These are phyloP conservation scores for Lampropteryx suffumata DNA, from an alignment of 2,888 invertebrate genomes.

Conservation along the genomic window DNA sequence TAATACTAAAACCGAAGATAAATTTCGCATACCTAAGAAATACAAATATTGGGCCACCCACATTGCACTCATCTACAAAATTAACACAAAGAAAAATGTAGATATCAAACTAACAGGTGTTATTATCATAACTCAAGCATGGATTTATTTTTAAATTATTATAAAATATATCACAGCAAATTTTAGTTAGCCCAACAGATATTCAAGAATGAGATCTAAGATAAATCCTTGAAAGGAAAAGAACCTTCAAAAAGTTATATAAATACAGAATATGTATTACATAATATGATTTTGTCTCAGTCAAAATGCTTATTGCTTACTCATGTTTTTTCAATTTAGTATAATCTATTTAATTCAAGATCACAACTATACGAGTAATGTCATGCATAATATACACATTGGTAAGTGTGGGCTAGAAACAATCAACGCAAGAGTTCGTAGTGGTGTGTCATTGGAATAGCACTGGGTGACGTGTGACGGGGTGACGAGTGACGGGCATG, in stretches of 20 bases:
- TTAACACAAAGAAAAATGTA: slow-evolving; percentile 53
- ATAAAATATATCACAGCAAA: slow-evolving; percentile 81
- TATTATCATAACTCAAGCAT: slow-evolving; percentile 53
- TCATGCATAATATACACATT: slow-evolving; percentile 30
- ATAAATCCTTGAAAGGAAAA: slow-evolving; percentile 34
- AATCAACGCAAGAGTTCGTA: slow-evolving; percentile 39
- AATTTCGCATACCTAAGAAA: slow-evolving; percentile 1
- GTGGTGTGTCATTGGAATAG: slow-evolving; percentile 30
- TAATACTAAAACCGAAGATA: neutral
- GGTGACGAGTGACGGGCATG: slow-evolving; percentile 40
- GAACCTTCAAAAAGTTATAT: slow-evolving; percentile 38
- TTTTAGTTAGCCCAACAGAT: slow-evolving; percentile 70
- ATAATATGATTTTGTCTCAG: slow-evolving; percentile 48
- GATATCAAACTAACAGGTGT: slow-evolving; percentile 55
- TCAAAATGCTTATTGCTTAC: slow-evolving; percentile 36
- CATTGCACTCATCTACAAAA: slow-evolving; percentile 51
- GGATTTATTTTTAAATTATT: slow-evolving; percentile 64
- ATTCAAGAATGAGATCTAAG: slow-evolving; percentile 40
- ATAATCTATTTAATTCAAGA: slow-evolving; percentile 18
- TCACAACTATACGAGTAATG: slow-evolving; percentile 23
- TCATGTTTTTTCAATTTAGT: slow-evolving; percentile 24
- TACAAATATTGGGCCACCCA: slow-evolving; percentile 60
- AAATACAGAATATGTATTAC: slow-evolving; percentile 43
- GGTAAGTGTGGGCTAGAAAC: slow-evolving; percentile 41
- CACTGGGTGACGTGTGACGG: slow-evolving; percentile 33